Evolutionary conservation across 1,140 invertebrate species (phyloP), one percentile per base, ranked within the genome.

Genomic region (Cepaea nemoralis): DNA sequence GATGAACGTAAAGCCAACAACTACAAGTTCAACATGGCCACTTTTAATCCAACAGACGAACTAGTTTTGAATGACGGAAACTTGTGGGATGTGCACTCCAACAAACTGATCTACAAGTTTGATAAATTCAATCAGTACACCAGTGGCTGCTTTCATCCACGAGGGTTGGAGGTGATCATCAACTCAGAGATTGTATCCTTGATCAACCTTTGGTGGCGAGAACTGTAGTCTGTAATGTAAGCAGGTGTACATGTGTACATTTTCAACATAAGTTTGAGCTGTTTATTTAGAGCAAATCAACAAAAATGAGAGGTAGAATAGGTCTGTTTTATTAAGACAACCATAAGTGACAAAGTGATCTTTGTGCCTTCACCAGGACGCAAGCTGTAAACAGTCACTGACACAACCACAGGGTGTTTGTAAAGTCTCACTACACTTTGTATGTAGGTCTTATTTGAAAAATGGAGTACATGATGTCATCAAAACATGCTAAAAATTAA

Each of bases 141-240:
- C 33, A 98, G 96, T 88, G 98, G 98, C 0, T 95, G 98, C 0
- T 99, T 99, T 90, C 98, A 99, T 94, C 98, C 98, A 0, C 98
- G 97, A 90, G 98, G 97, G 0, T 93, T 97, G 55, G 97, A 99
- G 84, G 88, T 93, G 85, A 93, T 94, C 82, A 93, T 93, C 75
- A 93, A 93, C 83, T 92, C 93, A 35, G 93, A 94, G 91, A 92
- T 94, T 83, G 92, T 92, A 90, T 90, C 89, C 89, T 91, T 89
- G 84, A 0, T n/a, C 16, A n/a, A n/a, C n/a, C n/a, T 67, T 31
- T 12, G n/a, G 22, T 14, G 19, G 8, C 8, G n/a, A 55, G 3
- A 14, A 55, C 1, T 14, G n/a, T 24, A 55, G 50, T 55, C 8
- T 55, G n/a, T 55, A 55, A 2, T 14, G n/a, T n/a, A n/a, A n/a